Conservation (phyloP, 1,140 invertebrate species). For the Pachyrhynchus sulphureomaculatus region DNA sequence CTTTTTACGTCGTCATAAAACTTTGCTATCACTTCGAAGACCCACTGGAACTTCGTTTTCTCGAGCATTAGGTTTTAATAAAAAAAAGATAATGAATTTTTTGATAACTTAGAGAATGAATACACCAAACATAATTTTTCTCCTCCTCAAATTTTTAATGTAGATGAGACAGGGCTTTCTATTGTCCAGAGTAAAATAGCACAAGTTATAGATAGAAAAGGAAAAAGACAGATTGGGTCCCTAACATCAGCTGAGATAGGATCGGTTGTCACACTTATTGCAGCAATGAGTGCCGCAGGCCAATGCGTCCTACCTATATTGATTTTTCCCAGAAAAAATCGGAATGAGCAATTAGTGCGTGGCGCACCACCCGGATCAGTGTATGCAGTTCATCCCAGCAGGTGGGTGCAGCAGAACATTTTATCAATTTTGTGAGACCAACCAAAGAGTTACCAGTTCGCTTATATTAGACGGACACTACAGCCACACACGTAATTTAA, state of each 20-base stretch:
- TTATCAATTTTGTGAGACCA: constrained; percentile 21
- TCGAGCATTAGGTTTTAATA: constrained; percentile 43
- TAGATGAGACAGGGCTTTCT: constrained; percentile 19
- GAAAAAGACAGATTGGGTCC: constrained; percentile 38
- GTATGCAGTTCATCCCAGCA: constrained; percentile 23
- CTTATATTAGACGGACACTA: constrained; percentile 24
- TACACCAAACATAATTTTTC: constrained; percentile 16
- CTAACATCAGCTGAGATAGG: constrained; percentile 55
- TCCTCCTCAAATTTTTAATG: constrained; percentile 15
- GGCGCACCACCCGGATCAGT: constrained; percentile 36
- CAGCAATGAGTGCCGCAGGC: constrained; percentile 45
- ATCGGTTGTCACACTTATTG: constrained; percentile 51
- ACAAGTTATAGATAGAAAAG: constrained; percentile 8
- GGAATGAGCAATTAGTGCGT: constrained; percentile 7
- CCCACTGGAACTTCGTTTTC: constrained; percentile 34
- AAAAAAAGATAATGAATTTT: constrained; percentile 44
- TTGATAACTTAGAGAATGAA: constrained; percentile 39
- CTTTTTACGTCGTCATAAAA: neutral
- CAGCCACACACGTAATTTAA: constrained; percentile 21
- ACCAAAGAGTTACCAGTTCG: constrained; percentile 8
- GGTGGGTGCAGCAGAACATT: constrained; percentile 29
- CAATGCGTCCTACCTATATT: constrained; percentile 16
- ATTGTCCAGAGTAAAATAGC: constrained; percentile 17
- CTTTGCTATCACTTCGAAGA: neutral
- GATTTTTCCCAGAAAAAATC: constrained; percentile 31